Base-by-base conservation (phyloP, 2,113 vertebrate species). In the Edolisoma coerulescens region DNA sequence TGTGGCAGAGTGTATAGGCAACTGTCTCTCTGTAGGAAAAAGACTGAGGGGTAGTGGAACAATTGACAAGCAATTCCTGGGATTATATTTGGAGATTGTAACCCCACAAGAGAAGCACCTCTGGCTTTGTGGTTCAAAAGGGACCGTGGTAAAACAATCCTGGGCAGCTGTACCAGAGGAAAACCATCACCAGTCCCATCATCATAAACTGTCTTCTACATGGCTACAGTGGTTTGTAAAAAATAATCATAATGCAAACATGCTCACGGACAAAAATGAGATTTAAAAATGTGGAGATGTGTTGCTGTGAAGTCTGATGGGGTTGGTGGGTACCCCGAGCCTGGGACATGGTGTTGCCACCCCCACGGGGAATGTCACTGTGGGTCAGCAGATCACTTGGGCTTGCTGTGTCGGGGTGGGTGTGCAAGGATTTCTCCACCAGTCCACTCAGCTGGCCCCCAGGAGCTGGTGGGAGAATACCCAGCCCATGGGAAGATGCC, bases 261-360 rank as follows among this genome's bases (percentile, higher is more conserved):
- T 35, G 16, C 20, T 53, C 9, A 7, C 17, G 75, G 41, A 4
- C 16, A 50, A 56, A 53, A 53, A 10, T 1, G 28, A 33, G 59
- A 27, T 23, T 28, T 5, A 49, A 56, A 68, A 28, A 3, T 4
- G 26, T 44, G 63, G 23, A 32, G 37, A 6, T 32, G 30, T 16
- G 26, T 57, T 54, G 44, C n/a, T 54, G 1, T 1, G 7, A 37
- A 3, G 64, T 41, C 15, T 28, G 16, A 2, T 4, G 44, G 1
- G 1, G 27, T 33, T 0, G 1, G n/a, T 42, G 61, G 63, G 21
- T 49, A 9, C n/a, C 32, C 27, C 0, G 0, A 67, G n/a, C 11
- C 23, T 3, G 10, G 42, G 21, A 21, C 52, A 9, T 9, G 0
- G 2, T 28, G 50, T 13, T 63, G 35, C n/a, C 2, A 2, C 21